Evolutionary conservation across 2,797 vertebrate genomes (phyloP), one percentile per base, ranked within the genome.

Genomic region (Arrhamphus sclerolepis): DNA sequence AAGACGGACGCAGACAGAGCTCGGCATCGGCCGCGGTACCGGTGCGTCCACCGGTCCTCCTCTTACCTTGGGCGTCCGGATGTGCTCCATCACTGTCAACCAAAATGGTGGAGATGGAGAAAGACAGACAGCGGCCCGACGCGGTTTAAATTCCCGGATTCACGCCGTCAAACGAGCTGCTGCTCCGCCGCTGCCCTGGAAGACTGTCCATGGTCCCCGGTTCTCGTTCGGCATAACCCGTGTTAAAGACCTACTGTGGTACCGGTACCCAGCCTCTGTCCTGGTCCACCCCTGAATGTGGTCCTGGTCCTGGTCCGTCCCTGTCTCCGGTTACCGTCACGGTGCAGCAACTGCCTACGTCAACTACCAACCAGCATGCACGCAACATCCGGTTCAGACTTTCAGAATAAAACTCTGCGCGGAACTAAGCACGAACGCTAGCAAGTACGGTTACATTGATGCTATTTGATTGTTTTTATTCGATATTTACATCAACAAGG

Each of bases 31-130:
- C 18, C 19, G 16, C 11, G 1, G n/a, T 6, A 9, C n/a, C n/a
- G 10, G 28, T 10, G 2, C 7, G n/a, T 3, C 6, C 10, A 7
- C 1, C 7, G 18, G 18, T 6, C n/a, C 8, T 10, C 5, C 2
- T 0, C 7, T 24, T 1, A 90, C 89, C 88, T 91, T 91, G 42
- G 89, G 89, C 13, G 89, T 89, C 72, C 87, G 85, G 76, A 91
- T 89, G 77, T 90, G 80, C 87, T 91, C 89, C 89, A 91, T 91
- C 87, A 86, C 82, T 65, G 72, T 70, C 59, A 28, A 63, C 75
- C 73, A 88, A 88, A 75, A 89, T 85, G 88, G 84, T 51, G 87
- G 87, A 71, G 75, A 56, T 62, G 73, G 62, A 48, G n/a, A 29
- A 31, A 52, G 40, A 6, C 19, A 13, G 31, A 34, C 9, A 8